Evolutionary conservation across 2,888 invertebrate species (phyloP).

Genomic region (Anagyrus pseudococci): DNA sequence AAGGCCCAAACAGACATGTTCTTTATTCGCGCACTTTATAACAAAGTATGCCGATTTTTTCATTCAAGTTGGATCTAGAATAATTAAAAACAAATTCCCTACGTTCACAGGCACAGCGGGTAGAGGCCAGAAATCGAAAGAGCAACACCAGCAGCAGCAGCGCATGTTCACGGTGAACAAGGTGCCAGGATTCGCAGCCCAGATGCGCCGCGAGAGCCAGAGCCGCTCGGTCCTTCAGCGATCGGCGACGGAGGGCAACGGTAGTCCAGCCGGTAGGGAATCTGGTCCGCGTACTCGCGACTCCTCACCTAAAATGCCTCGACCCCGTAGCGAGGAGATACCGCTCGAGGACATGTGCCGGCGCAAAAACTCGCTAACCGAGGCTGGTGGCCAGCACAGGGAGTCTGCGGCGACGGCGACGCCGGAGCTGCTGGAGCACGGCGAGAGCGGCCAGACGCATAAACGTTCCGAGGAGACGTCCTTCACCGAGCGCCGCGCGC

Average conservation of each 20-base stretch:
- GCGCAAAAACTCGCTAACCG: constrained; percentile 53
- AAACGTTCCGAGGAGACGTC: constrained; percentile 77
- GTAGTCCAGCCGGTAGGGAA: not conserved
- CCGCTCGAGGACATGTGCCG: constrained; percentile 77
- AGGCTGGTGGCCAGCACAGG: constrained; percentile 23
- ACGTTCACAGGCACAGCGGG: too few relatives aligned
- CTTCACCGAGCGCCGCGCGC: constrained; percentile 70
- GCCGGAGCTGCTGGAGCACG: constrained; percentile 40
- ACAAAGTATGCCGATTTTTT: too few relatives aligned
- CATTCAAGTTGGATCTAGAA: too few relatives aligned
- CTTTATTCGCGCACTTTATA: too few relatives aligned
- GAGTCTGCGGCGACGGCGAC: constrained; percentile 30
- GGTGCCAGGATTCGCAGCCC: constrained; percentile 66
- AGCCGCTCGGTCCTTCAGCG: constrained; percentile 6
- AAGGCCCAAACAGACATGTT: too few relatives aligned
- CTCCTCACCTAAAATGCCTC: constrained; percentile 74
- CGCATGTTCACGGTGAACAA: constrained; percentile 58
- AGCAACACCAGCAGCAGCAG: constrained; percentile 40
- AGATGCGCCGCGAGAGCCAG: constrained; percentile 62
- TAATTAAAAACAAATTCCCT: too few relatives aligned
- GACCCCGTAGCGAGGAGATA: constrained; percentile 81
- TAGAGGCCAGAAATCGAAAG: too few relatives aligned
- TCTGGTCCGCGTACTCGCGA: constrained; percentile 70
- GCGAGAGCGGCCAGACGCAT: constrained; percentile 7
- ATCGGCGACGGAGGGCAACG: constrained; percentile 39